Evolutionary conservation across 2,888 invertebrate species (phyloP), one percentile per base, ranked within the genome.

Genomic region (Melikaiella ostensackeni): DNA sequence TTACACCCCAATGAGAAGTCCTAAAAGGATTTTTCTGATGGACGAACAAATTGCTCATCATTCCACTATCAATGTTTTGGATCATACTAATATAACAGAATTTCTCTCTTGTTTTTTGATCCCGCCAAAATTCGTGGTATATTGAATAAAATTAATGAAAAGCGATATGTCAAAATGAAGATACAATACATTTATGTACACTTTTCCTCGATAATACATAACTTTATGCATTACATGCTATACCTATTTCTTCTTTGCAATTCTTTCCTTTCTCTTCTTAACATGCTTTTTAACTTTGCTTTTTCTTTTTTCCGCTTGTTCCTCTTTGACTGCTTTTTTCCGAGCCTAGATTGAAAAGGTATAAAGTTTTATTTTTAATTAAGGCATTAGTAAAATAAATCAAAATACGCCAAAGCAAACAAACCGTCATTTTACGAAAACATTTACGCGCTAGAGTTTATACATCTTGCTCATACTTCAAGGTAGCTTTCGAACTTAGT

Each of bases 221-320:
- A 70, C 6, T 21, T 50, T 50, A 30, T 70, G 8, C 19, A 50
- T 33, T 19, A 9, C 5, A 50, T 70, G 19, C 27, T 46, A 16
- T 30, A 75, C 79, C 84, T 85, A 88, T 82, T 88, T 90, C 73
- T 87, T 88, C 76, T 85, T 89, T 11, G 81, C 59, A 35, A 82
- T 19, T 70, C 83, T 96, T 88, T 97, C 97, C 88, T 96, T 95
- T 82, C 96, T 93, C 88, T 98, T 99, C 89, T 99, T 99, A 0
- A 98, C 92, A 91, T 98, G 97, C 91, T 99, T 99, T 86, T 98
- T 98, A 0, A 96, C 94, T 93, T 99, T 99, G 0, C 93, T 93
- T 93, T 97, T 97, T 73, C 98, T 93, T 88, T 96, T 97, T 84
- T 98, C 98, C 0, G 98, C 96, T 88, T 97, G 95, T 75, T 95